Conservation (phyloP, 2,888 invertebrate genomes). For the Pomacea canaliculata region DNA sequence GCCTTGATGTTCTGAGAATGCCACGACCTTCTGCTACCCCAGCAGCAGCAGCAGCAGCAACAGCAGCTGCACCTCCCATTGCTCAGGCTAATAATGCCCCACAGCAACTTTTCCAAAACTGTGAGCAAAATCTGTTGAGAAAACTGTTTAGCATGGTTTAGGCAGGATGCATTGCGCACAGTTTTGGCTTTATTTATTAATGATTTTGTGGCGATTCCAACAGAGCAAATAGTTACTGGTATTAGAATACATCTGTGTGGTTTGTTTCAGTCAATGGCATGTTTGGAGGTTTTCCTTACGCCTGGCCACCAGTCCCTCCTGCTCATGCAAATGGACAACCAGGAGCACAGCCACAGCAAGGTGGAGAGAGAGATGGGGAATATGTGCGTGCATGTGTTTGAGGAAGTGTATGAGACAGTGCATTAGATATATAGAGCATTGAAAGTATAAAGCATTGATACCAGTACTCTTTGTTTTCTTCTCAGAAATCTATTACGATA, state of each 20-base stretch:
- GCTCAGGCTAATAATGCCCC: conserved; percentile 22
- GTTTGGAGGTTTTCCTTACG: conserved; percentile 37
- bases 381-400: too few species aligned
- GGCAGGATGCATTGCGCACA: background rate
- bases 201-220: too few species aligned
- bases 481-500: too few species aligned
- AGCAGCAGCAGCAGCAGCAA: conserved; percentile 41
- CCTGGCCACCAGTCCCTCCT: conserved; percentile 31
- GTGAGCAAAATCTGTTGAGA: conserved; percentile 22
- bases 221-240: too few species aligned
- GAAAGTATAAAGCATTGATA: too few species aligned
- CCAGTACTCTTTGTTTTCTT: too few species aligned
- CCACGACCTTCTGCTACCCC: conserved; percentile 66
- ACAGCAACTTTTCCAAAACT: conserved; percentile 31
- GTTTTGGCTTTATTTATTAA: background rate
- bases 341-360: conserved; percentile 27
- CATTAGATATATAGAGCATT: too few species aligned
- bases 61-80: conserved; percentile 35
- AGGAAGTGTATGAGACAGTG: too few species aligned
- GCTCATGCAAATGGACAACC: conserved; percentile 21
- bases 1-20: conserved; percentile 82
- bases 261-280: conserved; percentile 30
- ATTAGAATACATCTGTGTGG: too few species aligned
- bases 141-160: background rate
- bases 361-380: background rate